Percentiles rank a stretch among this genome's conserved stretches.
These are phyloP conservation scores for Heterotilapia buettikoferi DNA, from an alignment of 2,113 vertebrate species.

Conservation along the genomic window DNA sequence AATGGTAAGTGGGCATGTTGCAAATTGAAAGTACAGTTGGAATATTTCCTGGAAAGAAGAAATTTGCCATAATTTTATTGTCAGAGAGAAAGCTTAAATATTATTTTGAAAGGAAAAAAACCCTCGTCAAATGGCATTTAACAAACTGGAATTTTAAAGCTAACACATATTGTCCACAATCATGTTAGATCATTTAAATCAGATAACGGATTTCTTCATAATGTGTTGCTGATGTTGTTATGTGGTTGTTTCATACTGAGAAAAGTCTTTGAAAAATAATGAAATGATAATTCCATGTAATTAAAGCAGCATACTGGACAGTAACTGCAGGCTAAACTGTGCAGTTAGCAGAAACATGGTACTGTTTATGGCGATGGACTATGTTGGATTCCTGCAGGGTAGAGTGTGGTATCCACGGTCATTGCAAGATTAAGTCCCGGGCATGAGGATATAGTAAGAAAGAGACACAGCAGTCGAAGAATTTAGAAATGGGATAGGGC, in stretches of 20 bases:
- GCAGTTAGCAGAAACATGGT: neutral
- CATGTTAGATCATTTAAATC: neutral
- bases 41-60: neutral
- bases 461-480: neutral
- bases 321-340: neutral
- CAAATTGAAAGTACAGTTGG: neutral
- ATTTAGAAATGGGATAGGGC: neutral
- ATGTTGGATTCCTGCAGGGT: neutral
- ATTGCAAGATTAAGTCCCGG: neutral
- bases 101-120: neutral
- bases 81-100: neutral
- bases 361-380: neutral
- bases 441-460: neutral
- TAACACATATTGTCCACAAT: neutral
- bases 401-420: neutral
- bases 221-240: neutral
- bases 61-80: neutral
- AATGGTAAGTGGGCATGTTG: neutral
- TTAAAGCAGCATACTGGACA: neutral
- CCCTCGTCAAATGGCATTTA: rapidly evolving
- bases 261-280: neutral
- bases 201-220: neutral
- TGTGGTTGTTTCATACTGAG: neutral
- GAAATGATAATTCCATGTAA: neutral
- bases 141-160: neutral